These are phyloP conservation scores for Nysson spinosus DNA, from an alignment of 2,888 invertebrate species.

Conservation along the genomic window DNA sequence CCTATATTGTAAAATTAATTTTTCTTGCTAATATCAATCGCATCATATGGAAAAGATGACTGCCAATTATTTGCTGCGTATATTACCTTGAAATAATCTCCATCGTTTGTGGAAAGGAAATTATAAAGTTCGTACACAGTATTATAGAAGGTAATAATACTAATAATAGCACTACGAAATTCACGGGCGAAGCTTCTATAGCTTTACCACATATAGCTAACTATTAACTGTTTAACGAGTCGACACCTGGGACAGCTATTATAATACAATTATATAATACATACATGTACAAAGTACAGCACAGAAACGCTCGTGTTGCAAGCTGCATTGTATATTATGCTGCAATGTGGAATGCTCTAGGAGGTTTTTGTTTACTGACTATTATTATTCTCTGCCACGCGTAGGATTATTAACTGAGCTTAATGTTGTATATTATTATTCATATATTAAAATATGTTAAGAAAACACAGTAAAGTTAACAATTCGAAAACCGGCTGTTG, in stretches of 20 bases:
- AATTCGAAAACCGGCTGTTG: too few species aligned
- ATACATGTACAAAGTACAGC: too few species aligned
- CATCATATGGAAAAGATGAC: too few species aligned
- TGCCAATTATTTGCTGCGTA: too few species aligned
- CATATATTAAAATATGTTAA: conserved; percentile 2
- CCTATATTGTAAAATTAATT: too few species aligned
- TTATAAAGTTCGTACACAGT: too few species aligned
- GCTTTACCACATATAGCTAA: conserved; percentile 52
- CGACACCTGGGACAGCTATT: conserved; percentile 69
- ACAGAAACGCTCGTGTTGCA: conserved; percentile 6
- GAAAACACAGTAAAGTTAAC: neutral
- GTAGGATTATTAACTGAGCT: conserved; percentile 16
- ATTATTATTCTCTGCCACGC: conserved; percentile 30
- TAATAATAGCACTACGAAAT: conserved; percentile 26
- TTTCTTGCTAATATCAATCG: too few species aligned
- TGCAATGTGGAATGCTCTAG: conserved; percentile 21
- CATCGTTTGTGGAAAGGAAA: conserved; percentile 17
- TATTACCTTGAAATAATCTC: neutral
- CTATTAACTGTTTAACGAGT: conserved; percentile 71
- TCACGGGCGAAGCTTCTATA: conserved; percentile 54
- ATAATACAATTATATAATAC: conserved; percentile 68
- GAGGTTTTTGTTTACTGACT: conserved; percentile 23
- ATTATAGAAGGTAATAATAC: conserved; percentile 8
- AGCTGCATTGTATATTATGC: conserved; percentile 18
- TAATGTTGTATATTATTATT: neutral